Conservation (phyloP, 2,888 invertebrate genomes). For the Agonopterix alstromeriana region DNA sequence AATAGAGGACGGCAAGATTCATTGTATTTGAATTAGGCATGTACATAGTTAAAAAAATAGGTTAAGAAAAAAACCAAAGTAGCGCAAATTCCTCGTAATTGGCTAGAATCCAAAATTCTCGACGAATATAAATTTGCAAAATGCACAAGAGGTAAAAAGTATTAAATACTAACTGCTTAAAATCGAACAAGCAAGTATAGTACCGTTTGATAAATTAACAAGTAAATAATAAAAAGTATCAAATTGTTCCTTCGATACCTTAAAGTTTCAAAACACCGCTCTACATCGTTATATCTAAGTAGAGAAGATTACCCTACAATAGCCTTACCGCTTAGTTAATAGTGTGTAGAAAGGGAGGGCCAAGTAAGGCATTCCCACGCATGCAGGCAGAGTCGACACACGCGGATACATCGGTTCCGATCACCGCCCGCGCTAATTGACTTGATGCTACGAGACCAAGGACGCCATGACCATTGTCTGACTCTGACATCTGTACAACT, state of each 20-base stretch:
- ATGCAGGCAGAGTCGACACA: conserved; percentile 34
- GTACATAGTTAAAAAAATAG: too few relatives aligned
- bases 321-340: conserved; percentile 13
- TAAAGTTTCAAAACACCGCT: too few relatives aligned
- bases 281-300: neutral
- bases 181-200: neutral
- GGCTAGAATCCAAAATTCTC: conserved; percentile 35
- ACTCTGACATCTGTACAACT: neutral
- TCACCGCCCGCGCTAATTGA: conserved; percentile 67
- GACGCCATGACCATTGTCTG: conserved; percentile 21
- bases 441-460: conserved; percentile 45
- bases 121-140: conserved; percentile 18
- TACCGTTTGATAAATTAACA: conserved; percentile 1
- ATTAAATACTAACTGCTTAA: neutral
- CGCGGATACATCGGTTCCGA: conserved; percentile 64
- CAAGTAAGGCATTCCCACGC: conserved; percentile 56
- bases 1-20: too few relatives aligned
- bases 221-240: neutral
- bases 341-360: conserved; percentile 40
- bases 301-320: conserved; percentile 4
- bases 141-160: neutral
- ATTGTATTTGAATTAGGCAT: too few relatives aligned
- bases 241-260: too few relatives aligned
- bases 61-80: conserved; percentile 16
- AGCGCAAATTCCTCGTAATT: conserved; percentile 32